Percentiles rank a stretch among this genome's conserved stretches.
phyloP scores from a whole-genome alignment of 2,797 vertebrate genomes.

The Hemitrygon akajei region DNA sequence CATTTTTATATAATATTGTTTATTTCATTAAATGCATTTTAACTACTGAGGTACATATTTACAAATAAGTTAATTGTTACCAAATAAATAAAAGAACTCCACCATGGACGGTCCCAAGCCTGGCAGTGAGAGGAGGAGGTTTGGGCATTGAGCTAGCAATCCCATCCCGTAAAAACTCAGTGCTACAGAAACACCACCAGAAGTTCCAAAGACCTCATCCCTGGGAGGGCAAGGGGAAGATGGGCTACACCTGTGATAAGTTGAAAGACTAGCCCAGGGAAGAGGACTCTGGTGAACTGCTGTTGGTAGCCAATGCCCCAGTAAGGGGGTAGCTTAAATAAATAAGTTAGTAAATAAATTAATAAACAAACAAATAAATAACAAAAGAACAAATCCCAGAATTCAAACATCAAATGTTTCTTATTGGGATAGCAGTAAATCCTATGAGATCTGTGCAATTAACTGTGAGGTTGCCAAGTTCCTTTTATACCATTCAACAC shows the following conservation, averaged over 20 bases:
- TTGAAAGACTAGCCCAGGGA: too few relatives aligned
- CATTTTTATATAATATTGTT: neutral
- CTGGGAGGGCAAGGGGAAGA: too few relatives aligned
- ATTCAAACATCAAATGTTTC: conserved; percentile 17
- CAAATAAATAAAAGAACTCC: conserved; percentile 5
- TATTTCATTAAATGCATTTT: neutral
- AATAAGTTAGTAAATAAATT: conserved; percentile 18
- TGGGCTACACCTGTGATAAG: too few relatives aligned
- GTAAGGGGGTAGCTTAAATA: too few relatives aligned
- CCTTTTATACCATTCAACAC: conserved; percentile 20
- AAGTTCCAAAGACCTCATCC: too few relatives aligned
- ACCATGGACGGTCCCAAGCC: too few relatives aligned
- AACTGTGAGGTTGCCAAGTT: neutral
- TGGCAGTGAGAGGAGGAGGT: too few relatives aligned
- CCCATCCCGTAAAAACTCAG: too few relatives aligned
- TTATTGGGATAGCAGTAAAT: neutral
- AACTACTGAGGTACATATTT: conserved; percentile 1
- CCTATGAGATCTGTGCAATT: conserved; percentile 12
- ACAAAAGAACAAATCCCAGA: neutral
- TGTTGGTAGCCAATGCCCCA: too few relatives aligned
- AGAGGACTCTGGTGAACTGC: too few relatives aligned
- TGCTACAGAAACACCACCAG: too few relatives aligned
- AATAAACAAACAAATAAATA: neutral
- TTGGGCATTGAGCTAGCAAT: too few relatives aligned
- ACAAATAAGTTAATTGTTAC: conserved; percentile 21